Evolutionary conservation across 1,140 invertebrate species (phyloP).

Genomic region (Drosophila repletoides): DNA sequence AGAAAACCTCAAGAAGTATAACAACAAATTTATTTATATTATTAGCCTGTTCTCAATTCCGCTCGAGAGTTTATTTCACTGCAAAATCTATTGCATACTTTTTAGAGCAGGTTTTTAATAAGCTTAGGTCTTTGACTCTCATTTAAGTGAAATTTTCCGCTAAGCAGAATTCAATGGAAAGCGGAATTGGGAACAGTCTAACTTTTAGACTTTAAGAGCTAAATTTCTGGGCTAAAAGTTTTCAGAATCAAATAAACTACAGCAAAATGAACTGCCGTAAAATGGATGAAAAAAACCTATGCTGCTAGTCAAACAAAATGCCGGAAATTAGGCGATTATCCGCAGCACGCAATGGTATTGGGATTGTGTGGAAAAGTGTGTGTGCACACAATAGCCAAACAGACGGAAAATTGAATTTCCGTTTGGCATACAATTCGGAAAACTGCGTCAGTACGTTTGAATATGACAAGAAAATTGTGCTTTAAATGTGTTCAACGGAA

Average conservation of each 20-base stretch:
- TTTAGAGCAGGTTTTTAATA: too few relatives aligned
- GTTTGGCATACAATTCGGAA: slow-evolving; percentile 20
- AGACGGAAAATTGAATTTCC: slow-evolving; percentile 68
- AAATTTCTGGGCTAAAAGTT: slow-evolving; percentile 19
- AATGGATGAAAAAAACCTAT: neutral
- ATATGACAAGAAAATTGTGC: slow-evolving; percentile 5
- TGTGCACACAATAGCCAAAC: slow-evolving; percentile 8
- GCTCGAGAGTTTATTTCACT: too few relatives aligned
- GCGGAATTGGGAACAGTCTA: neutral
- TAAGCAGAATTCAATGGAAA: too few relatives aligned
- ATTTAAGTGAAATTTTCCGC: too few relatives aligned
- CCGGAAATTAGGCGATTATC: slow-evolving; percentile 69
- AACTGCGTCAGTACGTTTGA: slow-evolving; percentile 12
- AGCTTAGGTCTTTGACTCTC: too few relatives aligned
- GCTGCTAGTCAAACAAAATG: slow-evolving; percentile 44
- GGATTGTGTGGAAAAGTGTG: neutral
- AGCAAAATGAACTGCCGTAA: slow-evolving; percentile 1
- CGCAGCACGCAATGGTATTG: neutral
- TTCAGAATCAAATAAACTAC: slow-evolving; percentile 20
- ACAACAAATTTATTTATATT: too few relatives aligned
- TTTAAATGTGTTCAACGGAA: slow-evolving; percentile 47
- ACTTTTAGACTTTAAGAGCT: slow-evolving; percentile 16
- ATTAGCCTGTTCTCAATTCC: too few relatives aligned
- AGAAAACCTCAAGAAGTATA: too few relatives aligned
- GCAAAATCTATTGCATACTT: too few relatives aligned